Percentiles rank a stretch among this genome's conserved stretches.
phyloP scores from a whole-genome alignment of 2,113 vertebrate genomes.

The Gopherus evgoodei region DNA sequence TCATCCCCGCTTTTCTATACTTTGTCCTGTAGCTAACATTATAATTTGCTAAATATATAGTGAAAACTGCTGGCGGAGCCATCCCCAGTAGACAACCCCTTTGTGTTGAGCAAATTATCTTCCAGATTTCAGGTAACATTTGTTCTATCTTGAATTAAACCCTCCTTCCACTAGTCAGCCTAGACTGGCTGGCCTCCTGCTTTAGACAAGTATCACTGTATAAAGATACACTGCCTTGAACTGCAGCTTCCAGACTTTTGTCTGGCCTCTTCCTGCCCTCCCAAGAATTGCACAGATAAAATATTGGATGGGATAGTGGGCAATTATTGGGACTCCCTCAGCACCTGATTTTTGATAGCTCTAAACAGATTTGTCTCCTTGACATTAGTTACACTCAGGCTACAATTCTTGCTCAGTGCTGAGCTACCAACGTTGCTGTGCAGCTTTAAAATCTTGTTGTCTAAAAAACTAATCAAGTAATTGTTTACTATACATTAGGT shows the following conservation, averaged over 20 bases:
- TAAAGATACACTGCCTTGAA: background rate
- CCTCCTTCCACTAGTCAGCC: background rate
- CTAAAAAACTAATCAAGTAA: background rate
- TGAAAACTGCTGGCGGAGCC: background rate
- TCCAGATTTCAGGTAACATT: background rate
- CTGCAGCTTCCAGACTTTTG: slow-evolving; percentile 49
- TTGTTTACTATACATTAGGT: background rate
- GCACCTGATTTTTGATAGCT: background rate
- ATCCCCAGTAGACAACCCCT: background rate
- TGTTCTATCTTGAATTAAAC: background rate
- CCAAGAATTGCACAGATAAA: background rate
- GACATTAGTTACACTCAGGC: background rate
- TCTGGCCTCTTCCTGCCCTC: slow-evolving; percentile 31
- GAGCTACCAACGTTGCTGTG: background rate
- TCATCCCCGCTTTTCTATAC: background rate
- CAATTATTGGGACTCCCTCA: accelerated
- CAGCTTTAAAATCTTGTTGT: background rate
- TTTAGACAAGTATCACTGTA: background rate
- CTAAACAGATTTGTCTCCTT: background rate
- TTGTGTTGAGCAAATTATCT: background rate
- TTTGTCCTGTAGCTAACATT: background rate
- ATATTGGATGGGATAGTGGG: background rate
- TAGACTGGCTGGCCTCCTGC: background rate
- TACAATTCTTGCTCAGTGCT: background rate
- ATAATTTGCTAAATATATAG: background rate